Percentiles rank a stretch among this genome's conserved stretches.
Evolutionary conservation across 2,113 vertebrate species (phyloP).

Genomic region (Numenius arquata): DNA sequence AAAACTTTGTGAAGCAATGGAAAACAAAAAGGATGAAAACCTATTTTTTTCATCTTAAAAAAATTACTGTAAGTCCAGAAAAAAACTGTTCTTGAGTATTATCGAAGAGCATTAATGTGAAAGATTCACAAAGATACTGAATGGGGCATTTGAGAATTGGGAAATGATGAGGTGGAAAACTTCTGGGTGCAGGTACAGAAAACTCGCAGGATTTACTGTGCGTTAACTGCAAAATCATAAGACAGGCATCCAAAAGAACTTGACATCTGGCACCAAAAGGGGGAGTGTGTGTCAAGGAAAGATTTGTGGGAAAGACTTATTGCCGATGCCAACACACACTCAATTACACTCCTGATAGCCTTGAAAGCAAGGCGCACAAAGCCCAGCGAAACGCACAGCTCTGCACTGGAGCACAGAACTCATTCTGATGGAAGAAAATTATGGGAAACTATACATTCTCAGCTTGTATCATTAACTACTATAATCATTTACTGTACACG

Average conservation of each 20-base stretch:
- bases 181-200: not conserved
- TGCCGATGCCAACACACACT: not conserved
- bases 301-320: not conserved
- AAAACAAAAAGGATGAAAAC: not conserved
- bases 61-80: not conserved
- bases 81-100: rapidly evolving
- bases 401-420: not conserved
- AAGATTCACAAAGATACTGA: not conserved
- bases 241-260: not conserved
- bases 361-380: not conserved
- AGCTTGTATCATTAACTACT: not conserved
- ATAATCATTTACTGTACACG: not conserved
- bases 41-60: too few relatives aligned
- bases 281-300: conserved; percentile 45
- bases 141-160: rapidly evolving
- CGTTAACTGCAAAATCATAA: not conserved
- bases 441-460: not conserved
- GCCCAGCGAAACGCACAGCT: not conserved
- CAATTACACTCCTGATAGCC: not conserved
- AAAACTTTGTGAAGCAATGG: not conserved
- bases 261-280: conserved; percentile 52
- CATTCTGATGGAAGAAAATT: not conserved
- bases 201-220: not conserved
- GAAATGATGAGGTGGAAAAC: not conserved
- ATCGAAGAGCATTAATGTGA: not conserved